Conservation (phyloP, 2,888 invertebrate genomes). For the Volucella inanis region DNA sequence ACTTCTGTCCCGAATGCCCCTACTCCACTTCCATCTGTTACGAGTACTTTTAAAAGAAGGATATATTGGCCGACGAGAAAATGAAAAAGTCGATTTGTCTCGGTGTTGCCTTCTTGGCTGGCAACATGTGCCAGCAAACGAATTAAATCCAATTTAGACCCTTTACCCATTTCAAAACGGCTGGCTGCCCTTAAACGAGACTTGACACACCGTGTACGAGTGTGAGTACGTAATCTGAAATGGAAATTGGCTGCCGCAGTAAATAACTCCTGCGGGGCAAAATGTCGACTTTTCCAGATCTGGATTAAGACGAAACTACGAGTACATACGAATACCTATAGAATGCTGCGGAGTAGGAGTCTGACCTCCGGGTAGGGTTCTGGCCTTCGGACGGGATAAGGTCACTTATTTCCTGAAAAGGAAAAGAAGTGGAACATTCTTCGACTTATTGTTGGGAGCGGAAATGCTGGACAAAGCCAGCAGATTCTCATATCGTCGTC, state of each 20-base stretch:
- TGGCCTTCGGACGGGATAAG: slow-evolving; percentile 22
- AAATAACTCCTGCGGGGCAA: slow-evolving; percentile 48
- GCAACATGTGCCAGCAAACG: slow-evolving; percentile 58
- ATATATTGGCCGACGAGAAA: slow-evolving; percentile 22
- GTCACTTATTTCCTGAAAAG: slow-evolving; percentile 7
- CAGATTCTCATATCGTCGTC: slow-evolving; percentile 15
- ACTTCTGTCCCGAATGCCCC: background rate
- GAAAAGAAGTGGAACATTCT: slow-evolving; percentile 5
- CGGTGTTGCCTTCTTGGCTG: slow-evolving; percentile 26
- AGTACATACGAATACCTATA: background rate
- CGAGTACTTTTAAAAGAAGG: background rate
- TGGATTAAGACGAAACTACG: slow-evolving; percentile 41
- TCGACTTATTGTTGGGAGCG: slow-evolving; percentile 5
- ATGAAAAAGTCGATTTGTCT: slow-evolving; percentile 45
- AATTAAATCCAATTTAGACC: slow-evolving; percentile 66
- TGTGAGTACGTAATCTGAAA: slow-evolving; percentile 33
- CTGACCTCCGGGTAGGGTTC: too few species aligned
- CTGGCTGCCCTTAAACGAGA: slow-evolving; percentile 23
- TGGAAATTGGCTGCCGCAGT: slow-evolving; percentile 63
- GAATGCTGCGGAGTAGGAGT: background rate
- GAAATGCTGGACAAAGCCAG: slow-evolving; percentile 20
- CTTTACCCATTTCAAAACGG: slow-evolving; percentile 36
- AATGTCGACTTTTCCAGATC: slow-evolving; percentile 36
- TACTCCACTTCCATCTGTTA: background rate
- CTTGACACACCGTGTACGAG: slow-evolving; percentile 47